Evolutionary conservation across 2,888 invertebrate genomes (phyloP), one percentile per base, ranked within the genome.

Genomic region (Eurytoma californica): DNA sequence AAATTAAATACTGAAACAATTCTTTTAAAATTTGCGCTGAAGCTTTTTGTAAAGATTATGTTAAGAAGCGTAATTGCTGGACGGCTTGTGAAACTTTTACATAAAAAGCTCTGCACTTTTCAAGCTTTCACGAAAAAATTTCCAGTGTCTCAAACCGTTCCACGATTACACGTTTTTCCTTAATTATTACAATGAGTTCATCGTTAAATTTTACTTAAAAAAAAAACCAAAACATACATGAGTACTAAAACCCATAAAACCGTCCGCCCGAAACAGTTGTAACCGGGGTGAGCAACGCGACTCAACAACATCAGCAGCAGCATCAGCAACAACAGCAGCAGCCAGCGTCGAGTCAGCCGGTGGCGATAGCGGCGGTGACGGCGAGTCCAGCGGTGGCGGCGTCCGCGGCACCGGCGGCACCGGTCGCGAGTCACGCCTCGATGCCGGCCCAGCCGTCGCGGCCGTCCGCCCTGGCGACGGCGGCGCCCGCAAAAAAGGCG

Each of bases 291-390:
- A 77, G 65, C 69, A 80, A 77, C 65, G 24, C 65, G 16, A 61
- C 28, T 49, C 77, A 77, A 7, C 39, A 39, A 7, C 39, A 39
- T 1, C 39, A 39, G 3, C 30, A 30, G 30, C 30, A 39, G 39
- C 39, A 39, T 2, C 30, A 30, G 30, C 30, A 30, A 9, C 39
- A 39, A 9, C 39, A n/a, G n/a, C n/a, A n/a, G n/a, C 39, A 39
- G 39, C 30, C 74, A 0, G 7, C 53, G 14, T 39, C n/a, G 28
- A 75, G 55, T 60, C 93, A 93, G 78, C 86, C 90, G 86, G 91
- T 92, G 81, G 91, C 92, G 51, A 91, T 91, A 82, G 91, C 92
- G 68, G 91, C 92, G 77, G 91, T 91, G 66, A 91, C 92, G 72
- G 84, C 85, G 77, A 86, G 79, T 55, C 58, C 79, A 24, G 61